Conservation (phyloP, 1,140 invertebrate species). For the Hylaeus volcanicus region DNA sequence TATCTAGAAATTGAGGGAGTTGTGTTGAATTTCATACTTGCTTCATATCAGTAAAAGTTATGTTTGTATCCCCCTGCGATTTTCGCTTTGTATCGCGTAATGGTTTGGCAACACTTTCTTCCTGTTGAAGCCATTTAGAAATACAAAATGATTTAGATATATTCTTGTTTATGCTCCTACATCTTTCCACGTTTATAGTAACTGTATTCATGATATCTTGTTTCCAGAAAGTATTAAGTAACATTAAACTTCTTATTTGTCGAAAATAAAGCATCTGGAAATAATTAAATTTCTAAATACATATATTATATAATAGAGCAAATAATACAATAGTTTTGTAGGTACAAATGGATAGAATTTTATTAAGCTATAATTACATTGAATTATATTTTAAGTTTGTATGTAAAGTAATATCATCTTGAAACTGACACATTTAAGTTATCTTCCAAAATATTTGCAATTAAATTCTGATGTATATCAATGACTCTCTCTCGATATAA, state of each 20-base stretch:
- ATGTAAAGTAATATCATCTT: constrained; percentile 48
- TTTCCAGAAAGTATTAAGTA: constrained; percentile 33
- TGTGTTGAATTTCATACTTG: constrained; percentile 67
- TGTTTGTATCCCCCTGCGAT: constrained; percentile 74
- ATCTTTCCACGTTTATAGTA: constrained; percentile 13
- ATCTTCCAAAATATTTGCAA: constrained; percentile 71
- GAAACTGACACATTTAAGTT: constrained; percentile 68
- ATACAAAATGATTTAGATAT: constrained; percentile 42
- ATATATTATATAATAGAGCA: background rate
- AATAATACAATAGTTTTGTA: constrained; percentile 13
- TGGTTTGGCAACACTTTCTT: constrained; percentile 60
- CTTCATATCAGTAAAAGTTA: constrained; percentile 87
- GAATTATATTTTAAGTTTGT: background rate
- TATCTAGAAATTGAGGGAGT: background rate
- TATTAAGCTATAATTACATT: constrained; percentile 29
- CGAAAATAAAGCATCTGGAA: constrained; percentile 69
- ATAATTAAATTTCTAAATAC: background rate
- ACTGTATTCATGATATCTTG: constrained; percentile 18
- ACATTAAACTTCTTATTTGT: constrained; percentile 40
- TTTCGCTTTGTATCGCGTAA: constrained; percentile 81
- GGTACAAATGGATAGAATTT: constrained; percentile 14
- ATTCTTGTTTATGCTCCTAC: constrained; percentile 17
- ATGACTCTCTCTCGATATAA: constrained; percentile 74
- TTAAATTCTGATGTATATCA: constrained; percentile 75
- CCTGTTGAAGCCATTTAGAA: background rate